Conservation (phyloP, 2,113 vertebrate species). For the Oreotrochilus melanogaster region DNA sequence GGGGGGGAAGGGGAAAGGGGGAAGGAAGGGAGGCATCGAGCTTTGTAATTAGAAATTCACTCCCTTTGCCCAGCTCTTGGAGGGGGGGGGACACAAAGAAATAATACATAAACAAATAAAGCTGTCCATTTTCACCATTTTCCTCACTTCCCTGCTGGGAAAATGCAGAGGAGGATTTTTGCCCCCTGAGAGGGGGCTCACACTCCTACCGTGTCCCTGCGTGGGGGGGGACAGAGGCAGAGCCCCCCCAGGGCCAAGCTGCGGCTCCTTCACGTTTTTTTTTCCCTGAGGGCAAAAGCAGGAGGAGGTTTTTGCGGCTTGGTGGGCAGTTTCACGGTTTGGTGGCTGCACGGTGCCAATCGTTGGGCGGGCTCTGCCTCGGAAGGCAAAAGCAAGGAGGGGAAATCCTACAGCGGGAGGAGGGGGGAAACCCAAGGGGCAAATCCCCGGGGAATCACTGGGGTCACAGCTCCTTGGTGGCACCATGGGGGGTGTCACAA, state of each 20-base stretch:
- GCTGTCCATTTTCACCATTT: neutral
- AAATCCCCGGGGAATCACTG: neutral
- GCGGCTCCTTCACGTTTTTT: neutral
- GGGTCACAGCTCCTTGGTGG: neutral
- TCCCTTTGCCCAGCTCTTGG: neutral
- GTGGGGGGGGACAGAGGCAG: neutral
- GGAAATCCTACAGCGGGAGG: neutral
- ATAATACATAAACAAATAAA: too few relatives aligned
- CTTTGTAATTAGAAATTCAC: neutral
- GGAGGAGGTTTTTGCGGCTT: neutral
- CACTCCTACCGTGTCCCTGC: accelerated
- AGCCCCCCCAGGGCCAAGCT: neutral
- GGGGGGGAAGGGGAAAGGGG: too few relatives aligned
- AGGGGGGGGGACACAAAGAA: too few relatives aligned
- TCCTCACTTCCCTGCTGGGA: neutral
- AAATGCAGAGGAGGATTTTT: neutral
- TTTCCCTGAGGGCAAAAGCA: accelerated
- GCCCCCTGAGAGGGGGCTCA: neutral
- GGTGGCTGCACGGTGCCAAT: neutral
- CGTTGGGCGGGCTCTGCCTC: neutral
- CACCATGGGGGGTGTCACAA: neutral
- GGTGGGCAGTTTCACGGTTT: neutral
- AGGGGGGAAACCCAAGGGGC: neutral
- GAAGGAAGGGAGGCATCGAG: neutral
- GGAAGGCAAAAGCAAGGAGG: neutral